Conservation (phyloP, 2,113 vertebrate genomes). For the Sturnira hondurensis region DNA sequence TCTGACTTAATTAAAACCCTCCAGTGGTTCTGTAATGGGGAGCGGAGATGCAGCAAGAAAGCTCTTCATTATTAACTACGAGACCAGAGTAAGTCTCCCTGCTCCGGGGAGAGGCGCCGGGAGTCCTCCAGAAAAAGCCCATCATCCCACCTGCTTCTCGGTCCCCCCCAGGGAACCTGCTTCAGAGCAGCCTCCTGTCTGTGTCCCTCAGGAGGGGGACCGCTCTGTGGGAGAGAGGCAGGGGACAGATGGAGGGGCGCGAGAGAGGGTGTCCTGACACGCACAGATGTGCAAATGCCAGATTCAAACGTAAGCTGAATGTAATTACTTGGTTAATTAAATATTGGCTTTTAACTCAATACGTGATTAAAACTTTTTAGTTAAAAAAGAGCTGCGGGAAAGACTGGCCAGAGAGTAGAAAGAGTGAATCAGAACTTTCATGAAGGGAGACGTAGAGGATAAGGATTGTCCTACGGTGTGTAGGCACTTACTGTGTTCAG, state of each 20-base stretch:
- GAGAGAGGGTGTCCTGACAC: not conserved
- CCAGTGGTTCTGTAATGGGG: not conserved
- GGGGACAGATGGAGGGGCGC: constrained; percentile 49
- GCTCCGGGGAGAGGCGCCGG: not conserved
- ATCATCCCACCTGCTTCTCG: not conserved
- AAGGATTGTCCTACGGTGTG: not conserved
- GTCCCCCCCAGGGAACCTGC: not conserved
- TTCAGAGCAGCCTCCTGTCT: not conserved
- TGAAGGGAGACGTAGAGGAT: not conserved
- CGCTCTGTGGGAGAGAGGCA: not conserved
- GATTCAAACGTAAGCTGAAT: constrained; percentile 64
- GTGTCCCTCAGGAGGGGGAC: not conserved
- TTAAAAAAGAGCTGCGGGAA: constrained; percentile 34
- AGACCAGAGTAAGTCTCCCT: not conserved
- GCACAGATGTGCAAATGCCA: constrained; percentile 57
- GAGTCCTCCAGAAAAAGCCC: not conserved
- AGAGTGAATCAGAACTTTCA: constrained; percentile 1
- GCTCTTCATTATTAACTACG: not conserved
- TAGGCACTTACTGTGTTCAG: not conserved
- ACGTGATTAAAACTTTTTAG: constrained; percentile 63
- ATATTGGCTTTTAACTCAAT: constrained; percentile 75
- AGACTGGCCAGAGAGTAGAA: constrained; percentile 17
- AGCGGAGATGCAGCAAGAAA: not conserved
- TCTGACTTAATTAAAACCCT: constrained; percentile 44
- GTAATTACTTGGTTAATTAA: constrained; percentile 77